A percentile compares a stretch with the other conserved stretches of the same genome.
phyloP scores from a whole-genome alignment of 2,113 vertebrate genomes.

The Barbus barbus region DNA sequence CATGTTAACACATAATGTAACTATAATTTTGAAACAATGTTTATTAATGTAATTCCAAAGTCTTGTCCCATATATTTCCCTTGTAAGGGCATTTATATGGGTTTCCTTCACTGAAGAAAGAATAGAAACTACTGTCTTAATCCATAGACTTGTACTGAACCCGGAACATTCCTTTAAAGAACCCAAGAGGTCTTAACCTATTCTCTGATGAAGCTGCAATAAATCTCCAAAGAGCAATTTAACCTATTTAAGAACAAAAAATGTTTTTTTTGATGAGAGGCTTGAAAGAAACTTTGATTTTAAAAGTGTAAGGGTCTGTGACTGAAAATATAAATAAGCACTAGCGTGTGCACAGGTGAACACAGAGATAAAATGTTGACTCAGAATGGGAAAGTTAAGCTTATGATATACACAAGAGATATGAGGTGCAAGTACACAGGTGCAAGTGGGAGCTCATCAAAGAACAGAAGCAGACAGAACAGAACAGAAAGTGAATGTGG shows the following conservation, averaged over 20 bases:
- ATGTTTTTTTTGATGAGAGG: no score
- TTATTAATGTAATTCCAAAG: not conserved
- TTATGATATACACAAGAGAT: not conserved
- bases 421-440: not conserved
- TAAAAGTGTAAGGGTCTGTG: not conserved
- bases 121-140: not conserved
- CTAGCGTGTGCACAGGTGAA: not conserved
- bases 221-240: no score
- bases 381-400: not conserved
- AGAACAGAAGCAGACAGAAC: conserved; percentile 6
- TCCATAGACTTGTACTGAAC: not conserved
- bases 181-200: no score
- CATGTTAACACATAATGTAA: not conserved
- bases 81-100: not conserved
- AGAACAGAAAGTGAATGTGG: conserved; percentile 1
- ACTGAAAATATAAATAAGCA: not conserved
- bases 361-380: not conserved
- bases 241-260: no score
- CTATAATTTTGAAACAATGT: not conserved
- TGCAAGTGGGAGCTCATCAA: conserved; percentile 24
- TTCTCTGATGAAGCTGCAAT: no score
- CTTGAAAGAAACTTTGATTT: not conserved
- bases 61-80: not conserved
- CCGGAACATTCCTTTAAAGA: no score
- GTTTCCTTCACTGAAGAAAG: not conserved